Base-by-base conservation (phyloP, 2,888 invertebrate species). In the Therioaphis trifolii region DNA sequence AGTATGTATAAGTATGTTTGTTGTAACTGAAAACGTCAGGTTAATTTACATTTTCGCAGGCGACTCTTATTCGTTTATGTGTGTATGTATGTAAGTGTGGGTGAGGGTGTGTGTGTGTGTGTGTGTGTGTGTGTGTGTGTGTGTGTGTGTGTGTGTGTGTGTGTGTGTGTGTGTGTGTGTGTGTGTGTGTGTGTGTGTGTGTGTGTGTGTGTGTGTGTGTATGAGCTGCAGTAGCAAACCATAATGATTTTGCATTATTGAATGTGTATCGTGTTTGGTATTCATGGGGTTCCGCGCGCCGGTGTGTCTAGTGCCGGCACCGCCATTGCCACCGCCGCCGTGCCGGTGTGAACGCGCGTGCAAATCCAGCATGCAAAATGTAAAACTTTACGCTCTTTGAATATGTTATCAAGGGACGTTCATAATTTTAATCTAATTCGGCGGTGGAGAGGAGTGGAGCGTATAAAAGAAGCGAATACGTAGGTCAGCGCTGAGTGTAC, bases 181-280 rank as follows among this genome's bases (percentile, higher is more conserved):
- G n/a, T n/a, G n/a, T n/a, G n/a, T n/a, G n/a, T n/a, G n/a, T n/a
- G n/a, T n/a, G n/a, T n/a, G n/a, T n/a, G n/a, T n/a, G n/a, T n/a
- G n/a, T n/a, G n/a, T n/a, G n/a, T n/a, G n/a, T 24, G 9, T 18
- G 14, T 61, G 2, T 3, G n/a, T 55, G 18, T n/a, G 14, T 61
- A 24, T 9, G n/a, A 15, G 66, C 15, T 27, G 43, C 74, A 58
- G n/a, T 63, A 35, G 55, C 29, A 63, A 49, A 78, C 77, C 77
- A 21, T 52, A 72, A 80, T 61, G 61, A 72, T 49, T 80, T 72
- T 80, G 80, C 80, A 80, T 80, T 80, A 80, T 80, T 80, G 80
- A 80, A 80, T 58, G 72, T 18, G 72, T 43, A 61, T 63, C 80
- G 80, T 35, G 77, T 68, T 79, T 80, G 72, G 80, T 80, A 80